Percentiles rank a stretch among this genome's conserved stretches.
Conservation (phyloP, 37 sponge, comb jelly and placozoan genomes). For the Diacarnus erythraeanus region DNA sequence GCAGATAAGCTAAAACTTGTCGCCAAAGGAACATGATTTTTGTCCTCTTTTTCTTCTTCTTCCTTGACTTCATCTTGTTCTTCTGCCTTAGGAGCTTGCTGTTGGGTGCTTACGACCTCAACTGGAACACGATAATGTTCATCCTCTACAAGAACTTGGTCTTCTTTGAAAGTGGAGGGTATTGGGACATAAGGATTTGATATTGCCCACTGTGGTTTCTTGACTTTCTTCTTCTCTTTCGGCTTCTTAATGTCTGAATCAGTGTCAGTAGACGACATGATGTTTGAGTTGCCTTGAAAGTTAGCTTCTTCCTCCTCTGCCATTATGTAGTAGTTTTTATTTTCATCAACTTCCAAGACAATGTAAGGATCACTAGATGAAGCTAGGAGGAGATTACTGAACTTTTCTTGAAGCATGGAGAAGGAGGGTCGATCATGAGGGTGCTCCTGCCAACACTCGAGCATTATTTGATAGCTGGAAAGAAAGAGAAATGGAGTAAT, state of each 20-base stretch:
- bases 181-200: background rate
- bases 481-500: background rate
- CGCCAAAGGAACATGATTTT: background rate
- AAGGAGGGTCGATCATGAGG: slow-evolving; percentile 43
- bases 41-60: background rate
- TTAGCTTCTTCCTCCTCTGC: slow-evolving; percentile 16
- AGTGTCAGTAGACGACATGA: background rate
- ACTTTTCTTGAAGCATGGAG: slow-evolving; percentile 29
- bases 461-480: slow-evolving; percentile 61
- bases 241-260: slow-evolving; percentile 15
- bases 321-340: slow-evolving; percentile 37
- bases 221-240: background rate
- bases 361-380: slow-evolving; percentile 29
- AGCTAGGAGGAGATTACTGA: slow-evolving; percentile 23
- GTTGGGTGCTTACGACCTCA: background rate
- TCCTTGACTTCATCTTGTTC: background rate
- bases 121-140: background rate
- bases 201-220: slow-evolving; percentile 15
- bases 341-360: slow-evolving; percentile 45
- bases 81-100: too few species aligned
- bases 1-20: background rate
- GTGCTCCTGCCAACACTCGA: slow-evolving; percentile 57
- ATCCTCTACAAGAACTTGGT: background rate
- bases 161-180: slow-evolving; percentile 3
- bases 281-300: background rate